A percentile compares a stretch with the other conserved stretches of the same genome.
phyloP scores from a whole-genome alignment of 2,113 vertebrate species.

The Callaeas wilsoni region DNA sequence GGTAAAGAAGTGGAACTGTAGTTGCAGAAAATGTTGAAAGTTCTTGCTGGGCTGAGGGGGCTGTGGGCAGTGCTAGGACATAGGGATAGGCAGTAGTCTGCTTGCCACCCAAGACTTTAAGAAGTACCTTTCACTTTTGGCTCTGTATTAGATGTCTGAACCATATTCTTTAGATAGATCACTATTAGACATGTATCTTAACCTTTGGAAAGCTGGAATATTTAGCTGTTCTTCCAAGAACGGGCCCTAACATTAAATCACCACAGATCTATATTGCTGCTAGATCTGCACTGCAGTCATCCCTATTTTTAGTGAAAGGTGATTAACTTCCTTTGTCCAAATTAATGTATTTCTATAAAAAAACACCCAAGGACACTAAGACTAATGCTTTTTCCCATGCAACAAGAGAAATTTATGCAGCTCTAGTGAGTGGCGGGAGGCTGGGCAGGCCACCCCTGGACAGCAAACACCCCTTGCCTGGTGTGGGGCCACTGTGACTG shows the following conservation, averaged over 20 bases:
- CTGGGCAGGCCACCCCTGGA: not conserved
- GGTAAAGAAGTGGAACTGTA: not conserved
- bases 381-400: not conserved
- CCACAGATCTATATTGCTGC: not conserved
- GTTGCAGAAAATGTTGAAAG: not conserved
- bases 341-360: not conserved
- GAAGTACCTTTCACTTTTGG: not conserved
- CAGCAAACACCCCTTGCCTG: not conserved
- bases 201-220: not conserved
- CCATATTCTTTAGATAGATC: not conserved
- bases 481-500: not conserved
- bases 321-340: not conserved
- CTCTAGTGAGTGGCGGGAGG: rapidly evolving
- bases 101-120: not conserved
- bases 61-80: not conserved
- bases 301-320: not conserved
- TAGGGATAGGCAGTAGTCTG: not conserved
- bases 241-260: not conserved
- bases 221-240: not conserved
- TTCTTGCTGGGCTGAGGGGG: not conserved
- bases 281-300: not conserved
- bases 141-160: not conserved
- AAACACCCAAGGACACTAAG: not conserved
- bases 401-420: not conserved
- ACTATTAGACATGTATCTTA: not conserved